Evolutionary conservation across 1,140 invertebrate species (phyloP).

Genomic region (Bactericera cockerelli): DNA sequence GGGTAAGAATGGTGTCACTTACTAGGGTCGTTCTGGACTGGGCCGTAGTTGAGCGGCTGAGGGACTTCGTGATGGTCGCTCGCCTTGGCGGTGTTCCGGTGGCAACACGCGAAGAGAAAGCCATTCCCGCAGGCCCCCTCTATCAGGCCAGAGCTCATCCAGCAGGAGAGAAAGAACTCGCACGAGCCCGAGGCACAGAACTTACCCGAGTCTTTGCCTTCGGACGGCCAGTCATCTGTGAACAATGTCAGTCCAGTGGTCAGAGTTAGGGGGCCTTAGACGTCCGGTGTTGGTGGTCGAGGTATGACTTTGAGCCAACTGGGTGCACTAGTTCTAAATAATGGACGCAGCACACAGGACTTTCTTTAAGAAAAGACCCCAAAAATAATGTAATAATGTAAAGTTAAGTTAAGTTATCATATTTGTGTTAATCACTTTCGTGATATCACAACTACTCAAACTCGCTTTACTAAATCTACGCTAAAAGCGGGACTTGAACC

Average conservation of each 20-base stretch:
- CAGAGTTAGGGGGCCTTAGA: not conserved
- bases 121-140: constrained; percentile 65
- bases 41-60: constrained; percentile 37
- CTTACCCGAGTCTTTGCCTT: constrained; percentile 31
- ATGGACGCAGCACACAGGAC: too few relatives aligned
- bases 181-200: constrained; percentile 58
- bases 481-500: too few relatives aligned
- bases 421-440: too few relatives aligned
- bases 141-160: constrained; percentile 74
- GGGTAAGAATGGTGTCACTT: constrained; percentile 30
- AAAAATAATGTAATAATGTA: too few relatives aligned
- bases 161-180: constrained; percentile 84
- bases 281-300: too few relatives aligned
- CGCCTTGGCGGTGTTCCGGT: constrained; percentile 53
- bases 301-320: too few relatives aligned
- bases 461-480: too few relatives aligned
- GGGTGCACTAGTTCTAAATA: too few relatives aligned
- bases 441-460: too few relatives aligned
- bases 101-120: constrained; percentile 75
- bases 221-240: constrained; percentile 25
- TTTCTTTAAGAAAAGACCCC: too few relatives aligned
- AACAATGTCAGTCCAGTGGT: constrained; percentile 13
- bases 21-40: constrained; percentile 57
- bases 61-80: constrained; percentile 40
- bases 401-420: too few relatives aligned